Base-by-base conservation (phyloP, 2,113 vertebrate genomes). In the Dasyprocta punctata region DNA sequence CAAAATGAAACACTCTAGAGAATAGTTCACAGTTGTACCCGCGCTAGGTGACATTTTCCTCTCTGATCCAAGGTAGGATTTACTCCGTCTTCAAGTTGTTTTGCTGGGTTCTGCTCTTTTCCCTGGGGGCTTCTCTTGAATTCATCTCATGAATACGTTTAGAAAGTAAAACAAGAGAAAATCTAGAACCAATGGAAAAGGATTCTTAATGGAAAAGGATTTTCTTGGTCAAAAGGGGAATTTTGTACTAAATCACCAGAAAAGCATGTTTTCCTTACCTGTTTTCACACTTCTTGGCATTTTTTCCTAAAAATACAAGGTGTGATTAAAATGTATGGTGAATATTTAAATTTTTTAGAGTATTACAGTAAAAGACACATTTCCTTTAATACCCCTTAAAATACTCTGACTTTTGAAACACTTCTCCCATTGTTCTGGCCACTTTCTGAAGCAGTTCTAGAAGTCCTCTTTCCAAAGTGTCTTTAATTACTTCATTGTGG, bases 291-390 rank as follows among this genome's bases (percentile, higher is more conserved):
- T 73, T 95, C 67, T 61, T 44, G 52, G 58, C n/a, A 90, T 26
- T 44, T 49, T 88, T 33, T 93, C 83, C 78, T 93, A 84, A 69
- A 95, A 95, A 87, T 84, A 81, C 49, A 56, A 44, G 38, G 20
- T 41, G 20, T 17, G 8, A 73, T 24, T 10, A 73, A 73, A 61
- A n/a, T 41, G 41, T 73, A 41, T 5, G 19, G 69, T 73, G 69
- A 73, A 24, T 41, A 38, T 73, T 41, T 73, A 41, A 11, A 24
- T n/a, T 20, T 71, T 73, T 24, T 4, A 22, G 24, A 73, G 20
- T 41, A 73, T 41, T 38, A 73, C 20, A 41, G 69, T 22, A 73
- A 38, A 73, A 73, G 69, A 73, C 20, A 73, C 20, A 73, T 41
- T 41, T 19, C 69, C n/a, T 24, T n/a, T 20, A 22, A 41, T 33